phyloP scores from a whole-genome alignment of 37 sponge, comb jelly and placozoan species.

The Ephydatia muelleri region DNA sequence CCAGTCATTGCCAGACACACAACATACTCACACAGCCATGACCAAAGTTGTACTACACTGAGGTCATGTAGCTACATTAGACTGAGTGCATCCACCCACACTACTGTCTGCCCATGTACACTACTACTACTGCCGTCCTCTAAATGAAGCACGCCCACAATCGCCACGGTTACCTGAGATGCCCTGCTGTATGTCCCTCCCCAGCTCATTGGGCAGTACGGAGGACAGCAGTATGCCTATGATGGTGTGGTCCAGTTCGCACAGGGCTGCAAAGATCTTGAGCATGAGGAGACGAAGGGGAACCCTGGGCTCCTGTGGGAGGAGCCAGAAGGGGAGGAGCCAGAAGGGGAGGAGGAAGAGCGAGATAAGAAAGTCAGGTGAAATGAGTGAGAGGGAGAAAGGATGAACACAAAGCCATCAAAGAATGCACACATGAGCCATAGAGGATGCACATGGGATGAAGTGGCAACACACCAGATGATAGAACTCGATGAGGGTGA shows the following conservation, averaged over 20 bases:
- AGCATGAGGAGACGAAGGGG: conserved; percentile 76
- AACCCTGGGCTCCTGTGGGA: conserved; percentile 62
- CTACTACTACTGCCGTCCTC: not conserved
- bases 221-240: conserved; percentile 55
- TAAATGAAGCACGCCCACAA: no score
- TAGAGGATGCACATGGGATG: not conserved
- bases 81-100: no score
- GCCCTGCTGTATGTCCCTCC: conserved; percentile 73
- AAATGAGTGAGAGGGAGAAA: not conserved
- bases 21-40: not conserved
- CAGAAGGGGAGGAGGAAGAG: no score
- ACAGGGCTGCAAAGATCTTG: conserved; percentile 74
- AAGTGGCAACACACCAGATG: conserved; percentile 77
- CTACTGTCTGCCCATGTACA: not conserved
- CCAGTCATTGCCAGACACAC: not conserved
- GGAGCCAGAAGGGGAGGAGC: no score
- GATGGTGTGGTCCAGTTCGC: conserved; percentile 59
- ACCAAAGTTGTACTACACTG: not conserved
- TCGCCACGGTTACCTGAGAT: conserved; percentile 17
- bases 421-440: not conserved
- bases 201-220: conserved; percentile 82
- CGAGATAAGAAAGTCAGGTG: not conserved
- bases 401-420: not conserved
- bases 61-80: not conserved
- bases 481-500: conserved; percentile 76